Percentiles rank a stretch among this genome's conserved stretches.
Evolutionary conservation across 2,113 vertebrate genomes (phyloP).

Genomic region (Nyctereutes procyonoides): DNA sequence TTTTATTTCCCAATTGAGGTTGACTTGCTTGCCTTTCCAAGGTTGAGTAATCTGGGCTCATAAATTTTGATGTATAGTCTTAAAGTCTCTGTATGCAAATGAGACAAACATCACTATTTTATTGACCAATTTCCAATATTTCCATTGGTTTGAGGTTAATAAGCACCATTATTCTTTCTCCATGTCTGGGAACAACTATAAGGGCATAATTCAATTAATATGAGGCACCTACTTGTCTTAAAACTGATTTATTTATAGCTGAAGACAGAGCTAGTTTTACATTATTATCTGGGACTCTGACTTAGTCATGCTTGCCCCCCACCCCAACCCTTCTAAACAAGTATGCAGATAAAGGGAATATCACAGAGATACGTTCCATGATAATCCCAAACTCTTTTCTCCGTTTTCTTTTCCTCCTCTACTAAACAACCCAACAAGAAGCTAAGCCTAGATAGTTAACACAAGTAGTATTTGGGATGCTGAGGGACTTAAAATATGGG

Average conservation of each 20-base stretch:
- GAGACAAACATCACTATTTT: conserved; percentile 21
- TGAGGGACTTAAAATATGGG: background rate
- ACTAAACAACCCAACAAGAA: background rate
- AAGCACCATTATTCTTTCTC: background rate
- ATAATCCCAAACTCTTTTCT: background rate
- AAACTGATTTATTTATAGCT: background rate
- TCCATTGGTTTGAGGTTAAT: background rate
- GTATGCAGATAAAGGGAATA: background rate
- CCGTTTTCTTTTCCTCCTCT: background rate
- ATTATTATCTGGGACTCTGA: background rate
- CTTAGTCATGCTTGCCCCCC: background rate
- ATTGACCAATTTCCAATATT: conserved; percentile 6
- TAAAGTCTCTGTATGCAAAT: background rate
- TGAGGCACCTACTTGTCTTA: background rate
- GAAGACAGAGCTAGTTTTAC: background rate
- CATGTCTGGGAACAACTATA: background rate
- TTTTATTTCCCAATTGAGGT: background rate
- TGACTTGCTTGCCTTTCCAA: conserved; percentile 15
- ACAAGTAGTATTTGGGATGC: background rate
- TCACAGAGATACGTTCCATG: background rate
- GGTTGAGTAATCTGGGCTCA: background rate
- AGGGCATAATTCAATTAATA: background rate
- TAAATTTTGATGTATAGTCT: background rate
- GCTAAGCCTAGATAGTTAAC: background rate
- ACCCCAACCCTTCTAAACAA: background rate